Percentiles rank a stretch among this genome's conserved stretches.
These are phyloP conservation scores for Mythimna pallens DNA, from an alignment of 2,888 invertebrate species.

Conservation along the genomic window DNA sequence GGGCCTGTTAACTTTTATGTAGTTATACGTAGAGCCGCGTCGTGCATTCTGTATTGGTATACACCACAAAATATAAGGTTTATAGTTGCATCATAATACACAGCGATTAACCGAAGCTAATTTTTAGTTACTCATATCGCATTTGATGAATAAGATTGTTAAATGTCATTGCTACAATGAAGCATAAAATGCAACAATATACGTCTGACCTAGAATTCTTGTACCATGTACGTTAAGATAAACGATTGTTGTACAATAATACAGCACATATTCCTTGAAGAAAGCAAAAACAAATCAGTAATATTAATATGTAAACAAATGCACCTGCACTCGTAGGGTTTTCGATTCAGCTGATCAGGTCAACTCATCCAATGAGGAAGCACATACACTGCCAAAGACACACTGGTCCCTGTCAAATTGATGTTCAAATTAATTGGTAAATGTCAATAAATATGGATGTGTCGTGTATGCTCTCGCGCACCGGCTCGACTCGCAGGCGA, in stretches of 20 bases:
- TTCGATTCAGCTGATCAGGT: slow-evolving; percentile 76
- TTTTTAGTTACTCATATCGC: slow-evolving; percentile 24
- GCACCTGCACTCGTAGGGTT: slow-evolving; percentile 85
- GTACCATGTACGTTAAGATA: slow-evolving; percentile 55
- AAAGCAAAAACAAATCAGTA: slow-evolving; percentile 69
- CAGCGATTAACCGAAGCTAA: slow-evolving; percentile 45
- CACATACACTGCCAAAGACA: slow-evolving; percentile 80
- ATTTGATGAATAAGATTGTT: slow-evolving; percentile 37
- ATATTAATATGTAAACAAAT: slow-evolving; percentile 80
- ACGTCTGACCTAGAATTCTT: slow-evolving; percentile 55
- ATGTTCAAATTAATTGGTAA: slow-evolving; percentile 71
- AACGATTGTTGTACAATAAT: slow-evolving; percentile 47
- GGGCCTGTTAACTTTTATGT: slow-evolving; percentile 26
- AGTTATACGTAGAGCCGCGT: slow-evolving; percentile 5
- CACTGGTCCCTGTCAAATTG: slow-evolving; percentile 75
- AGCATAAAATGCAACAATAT: slow-evolving; percentile 33
- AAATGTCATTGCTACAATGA: slow-evolving; percentile 13
- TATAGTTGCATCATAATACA: slow-evolving; percentile 45
- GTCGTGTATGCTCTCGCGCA: slow-evolving; percentile 85
- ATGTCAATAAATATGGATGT: slow-evolving; percentile 73
- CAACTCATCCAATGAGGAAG: slow-evolving; percentile 75
- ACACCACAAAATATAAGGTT: slow-evolving; percentile 34
- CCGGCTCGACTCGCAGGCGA: slow-evolving; percentile 76
- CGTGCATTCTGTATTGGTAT: slow-evolving; percentile 23
- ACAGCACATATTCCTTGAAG: slow-evolving; percentile 45